Percentiles rank a stretch among this genome's conserved stretches.
Evolutionary conservation across 1,140 invertebrate genomes (phyloP).

Genomic region (Holcopasites calliopsidis): DNA sequence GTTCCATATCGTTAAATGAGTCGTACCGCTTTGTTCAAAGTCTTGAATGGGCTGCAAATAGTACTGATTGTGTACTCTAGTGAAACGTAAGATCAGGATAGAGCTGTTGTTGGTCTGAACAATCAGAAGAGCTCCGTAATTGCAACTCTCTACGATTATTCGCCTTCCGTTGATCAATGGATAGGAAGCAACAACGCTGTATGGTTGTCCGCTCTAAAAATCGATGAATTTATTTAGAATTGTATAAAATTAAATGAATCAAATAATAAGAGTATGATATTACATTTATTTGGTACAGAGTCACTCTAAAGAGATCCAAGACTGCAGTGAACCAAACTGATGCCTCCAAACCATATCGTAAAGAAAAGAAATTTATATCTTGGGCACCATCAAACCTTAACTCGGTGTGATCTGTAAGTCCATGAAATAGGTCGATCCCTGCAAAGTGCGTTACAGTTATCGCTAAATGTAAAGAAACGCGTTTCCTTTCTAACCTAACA

Average conservation of each 20-base stretch:
- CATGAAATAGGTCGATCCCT: constrained; percentile 54
- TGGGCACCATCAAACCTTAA: constrained; percentile 18
- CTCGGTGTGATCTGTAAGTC: constrained; percentile 40
- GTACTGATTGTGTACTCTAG: not conserved
- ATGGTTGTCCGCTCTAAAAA: constrained; percentile 22
- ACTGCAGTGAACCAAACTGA: constrained; percentile 46
- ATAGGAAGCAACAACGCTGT: not conserved
- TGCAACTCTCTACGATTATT: constrained; percentile 43
- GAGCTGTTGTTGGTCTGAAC: constrained; percentile 32
- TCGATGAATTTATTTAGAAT: too few relatives aligned
- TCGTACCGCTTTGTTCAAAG: constrained; percentile 29
- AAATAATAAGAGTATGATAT: too few relatives aligned
- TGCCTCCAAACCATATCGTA: constrained; percentile 7
- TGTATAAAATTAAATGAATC: too few relatives aligned
- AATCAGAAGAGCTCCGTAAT: constrained; percentile 28
- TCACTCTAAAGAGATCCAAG: constrained; percentile 39
- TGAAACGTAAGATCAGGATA: constrained; percentile 38
- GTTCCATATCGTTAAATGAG: constrained; percentile 46
- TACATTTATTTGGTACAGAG: constrained; percentile 50
- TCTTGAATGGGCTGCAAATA: constrained; percentile 40
- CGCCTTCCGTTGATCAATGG: constrained; percentile 31
- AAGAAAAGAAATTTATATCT: constrained; percentile 54
- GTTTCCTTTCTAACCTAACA: too few relatives aligned
- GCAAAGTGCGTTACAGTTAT: too few relatives aligned
- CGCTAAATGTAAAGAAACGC: too few relatives aligned